phyloP scores from a whole-genome alignment of 2,888 invertebrate species.

The Drosophila birchii region DNA sequence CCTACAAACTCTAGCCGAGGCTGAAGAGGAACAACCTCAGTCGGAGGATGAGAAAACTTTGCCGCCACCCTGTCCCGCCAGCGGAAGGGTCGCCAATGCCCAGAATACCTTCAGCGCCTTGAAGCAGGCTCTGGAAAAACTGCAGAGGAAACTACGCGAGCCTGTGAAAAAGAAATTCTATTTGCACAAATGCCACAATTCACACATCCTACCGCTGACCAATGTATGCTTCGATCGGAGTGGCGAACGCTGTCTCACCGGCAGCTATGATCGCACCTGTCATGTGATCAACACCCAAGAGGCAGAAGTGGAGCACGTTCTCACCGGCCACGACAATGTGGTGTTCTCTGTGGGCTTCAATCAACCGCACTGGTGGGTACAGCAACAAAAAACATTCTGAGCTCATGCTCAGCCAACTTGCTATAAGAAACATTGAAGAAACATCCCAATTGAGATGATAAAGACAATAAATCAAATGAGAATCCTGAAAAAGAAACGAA shows the following conservation, averaged over 20 bases:
- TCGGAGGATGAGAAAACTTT: not conserved
- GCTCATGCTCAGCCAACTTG: too few relatives aligned
- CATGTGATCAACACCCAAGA: conserved; percentile 91
- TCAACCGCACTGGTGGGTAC: conserved; percentile 89
- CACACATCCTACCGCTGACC: conserved; percentile 90
- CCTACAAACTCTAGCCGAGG: conserved; percentile 51
- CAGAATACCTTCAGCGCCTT: conserved; percentile 85
- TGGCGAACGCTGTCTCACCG: conserved; percentile 91
- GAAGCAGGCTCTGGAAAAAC: conserved; percentile 87
- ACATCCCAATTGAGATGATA: not conserved
- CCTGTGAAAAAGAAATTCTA: conserved; percentile 88
- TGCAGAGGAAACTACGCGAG: conserved; percentile 88
- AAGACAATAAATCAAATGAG: not conserved
- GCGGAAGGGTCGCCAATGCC: conserved; percentile 46
- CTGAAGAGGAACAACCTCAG: conserved; percentile 13
- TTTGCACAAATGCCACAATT: conserved; percentile 87
- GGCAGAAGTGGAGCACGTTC: conserved; percentile 88
- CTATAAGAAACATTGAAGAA: not conserved
- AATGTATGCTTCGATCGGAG: conserved; percentile 90
- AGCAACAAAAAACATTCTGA: not conserved
- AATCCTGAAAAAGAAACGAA: not conserved
- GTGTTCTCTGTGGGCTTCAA: conserved; percentile 93
- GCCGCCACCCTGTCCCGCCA: conserved; percentile 29
- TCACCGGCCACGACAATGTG: conserved; percentile 92
- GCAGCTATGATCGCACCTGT: conserved; percentile 94